A percentile compares a stretch with the other conserved stretches of the same genome.
Conservation (phyloP, 2,113 vertebrate genomes). For the Origma solitaria region DNA sequence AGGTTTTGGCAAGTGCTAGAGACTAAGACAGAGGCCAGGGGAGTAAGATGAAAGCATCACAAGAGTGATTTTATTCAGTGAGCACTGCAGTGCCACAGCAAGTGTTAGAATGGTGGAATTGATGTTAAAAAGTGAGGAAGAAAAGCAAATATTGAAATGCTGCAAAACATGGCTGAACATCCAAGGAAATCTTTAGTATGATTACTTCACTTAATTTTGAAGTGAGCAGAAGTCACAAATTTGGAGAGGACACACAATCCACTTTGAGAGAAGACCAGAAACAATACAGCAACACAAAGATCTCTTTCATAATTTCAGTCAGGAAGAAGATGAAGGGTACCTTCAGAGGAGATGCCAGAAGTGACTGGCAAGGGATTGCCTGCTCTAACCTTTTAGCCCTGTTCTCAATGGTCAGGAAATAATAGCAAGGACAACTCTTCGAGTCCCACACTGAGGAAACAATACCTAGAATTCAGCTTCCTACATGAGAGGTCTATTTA, state of each 20-base stretch:
- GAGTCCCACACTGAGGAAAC: background rate
- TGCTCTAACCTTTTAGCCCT: background rate
- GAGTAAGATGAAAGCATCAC: background rate
- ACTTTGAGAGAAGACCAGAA: background rate
- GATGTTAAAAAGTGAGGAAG: background rate
- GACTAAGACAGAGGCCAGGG: background rate
- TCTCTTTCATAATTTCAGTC: background rate
- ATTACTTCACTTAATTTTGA: background rate
- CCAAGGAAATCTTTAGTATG: background rate
- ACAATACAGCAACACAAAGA: background rate
- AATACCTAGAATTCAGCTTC: background rate
- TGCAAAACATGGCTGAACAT: background rate
- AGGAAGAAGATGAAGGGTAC: background rate
- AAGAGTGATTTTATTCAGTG: background rate
- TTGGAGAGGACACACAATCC: background rate
- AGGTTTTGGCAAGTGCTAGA: background rate
- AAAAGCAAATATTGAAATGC: background rate
- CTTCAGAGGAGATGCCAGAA: background rate
- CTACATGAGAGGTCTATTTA: background rate
- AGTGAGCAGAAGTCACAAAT: background rate
- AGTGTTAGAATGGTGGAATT: background rate
- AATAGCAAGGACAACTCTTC: background rate
- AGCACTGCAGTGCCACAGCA: background rate
- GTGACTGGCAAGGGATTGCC: background rate
- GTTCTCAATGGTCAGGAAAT: background rate